Percentiles rank a stretch among this genome's conserved stretches.
Evolutionary conservation across 2,797 vertebrate species (phyloP).

Genomic region (Fistularia tabacaria): DNA sequence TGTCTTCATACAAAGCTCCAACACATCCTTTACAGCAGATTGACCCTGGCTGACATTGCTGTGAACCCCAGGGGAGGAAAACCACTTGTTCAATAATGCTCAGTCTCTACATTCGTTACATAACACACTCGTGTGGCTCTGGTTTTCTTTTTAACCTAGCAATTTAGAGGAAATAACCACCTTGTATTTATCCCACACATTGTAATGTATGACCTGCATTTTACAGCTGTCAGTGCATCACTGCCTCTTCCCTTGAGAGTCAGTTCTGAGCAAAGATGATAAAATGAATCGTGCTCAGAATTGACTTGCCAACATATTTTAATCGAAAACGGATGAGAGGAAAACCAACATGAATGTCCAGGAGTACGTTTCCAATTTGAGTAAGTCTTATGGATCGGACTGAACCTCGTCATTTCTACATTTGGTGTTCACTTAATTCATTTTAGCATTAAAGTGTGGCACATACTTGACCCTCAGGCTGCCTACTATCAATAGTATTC

Average conservation of each 20-base stretch:
- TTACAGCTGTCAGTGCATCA: conserved; percentile 16
- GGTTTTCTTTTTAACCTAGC: conserved; percentile 19
- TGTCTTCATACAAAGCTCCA: conserved; percentile 49
- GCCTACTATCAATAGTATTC: no score
- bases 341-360: no score
- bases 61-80: conserved; percentile 30
- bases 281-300: no score
- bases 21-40: conserved; percentile 53
- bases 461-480: no score
- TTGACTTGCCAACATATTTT: no score
- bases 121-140: conserved; percentile 36
- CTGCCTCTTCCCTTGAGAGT: background rate
- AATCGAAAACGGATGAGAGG: no score
- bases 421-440: no score
- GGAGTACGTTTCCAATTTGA: no score
- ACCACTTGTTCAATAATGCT: conserved; percentile 18
- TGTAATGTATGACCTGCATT: conserved; percentile 19
- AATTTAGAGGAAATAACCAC: conserved; percentile 33
- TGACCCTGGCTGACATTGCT: conserved; percentile 58
- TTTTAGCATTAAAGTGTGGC: no score
- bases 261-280: conserved; percentile 11
- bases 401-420: no score
- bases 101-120: conserved; percentile 25
- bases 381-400: no score
- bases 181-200: conserved; percentile 10